Evolutionary conservation across 2,888 invertebrate species (phyloP), one percentile per base, ranked within the genome.

Genomic region (Falcaria lacertinaria): DNA sequence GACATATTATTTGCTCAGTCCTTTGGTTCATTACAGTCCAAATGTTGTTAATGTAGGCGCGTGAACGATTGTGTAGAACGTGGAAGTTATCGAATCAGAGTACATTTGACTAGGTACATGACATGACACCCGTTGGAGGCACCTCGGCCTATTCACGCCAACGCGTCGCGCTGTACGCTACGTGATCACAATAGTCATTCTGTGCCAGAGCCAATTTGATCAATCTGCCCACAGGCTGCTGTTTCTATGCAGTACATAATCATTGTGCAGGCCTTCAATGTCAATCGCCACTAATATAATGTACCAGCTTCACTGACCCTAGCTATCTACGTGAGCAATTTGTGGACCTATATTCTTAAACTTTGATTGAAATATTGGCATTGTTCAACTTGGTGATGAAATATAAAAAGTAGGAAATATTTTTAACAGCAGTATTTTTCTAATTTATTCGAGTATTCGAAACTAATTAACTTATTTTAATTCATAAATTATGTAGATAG

Each of bases 181-280:
- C 83, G 80, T 79, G 79, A 60, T 57, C 72, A 77, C 80, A 82
- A 85, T 83, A 65, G 66, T 56, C 64, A 60, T 64, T 69, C 66
- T 66, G 65, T 62, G 62, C 63, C 4, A 37, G 19, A 37, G 37
- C 50, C 59, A 74, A 80, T 80, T 75, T 74, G 70, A 77, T 80
- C 78, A 80, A 76, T 81, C 80, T 74, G 52, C 48, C 35, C 42
- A 47, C 47, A 48, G 40, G n/a, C n/a, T 50, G 43, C 42, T 54
- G 55, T 59, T 57, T 64, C 58, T 54, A 52, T 53, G 54, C 45
- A 41, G 52, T 43, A 45, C 48, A 58, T 57, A 58, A 69, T 64
- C 54, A 65, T 62, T 64, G 62, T 60, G 52, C 54, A 51, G 15
- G 38, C 48, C 33, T 54, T 56, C 50, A 68, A 62, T 68, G 63